Evolutionary conservation across 2,113 vertebrate species (phyloP).

Genomic region (Columbina picui): DNA sequence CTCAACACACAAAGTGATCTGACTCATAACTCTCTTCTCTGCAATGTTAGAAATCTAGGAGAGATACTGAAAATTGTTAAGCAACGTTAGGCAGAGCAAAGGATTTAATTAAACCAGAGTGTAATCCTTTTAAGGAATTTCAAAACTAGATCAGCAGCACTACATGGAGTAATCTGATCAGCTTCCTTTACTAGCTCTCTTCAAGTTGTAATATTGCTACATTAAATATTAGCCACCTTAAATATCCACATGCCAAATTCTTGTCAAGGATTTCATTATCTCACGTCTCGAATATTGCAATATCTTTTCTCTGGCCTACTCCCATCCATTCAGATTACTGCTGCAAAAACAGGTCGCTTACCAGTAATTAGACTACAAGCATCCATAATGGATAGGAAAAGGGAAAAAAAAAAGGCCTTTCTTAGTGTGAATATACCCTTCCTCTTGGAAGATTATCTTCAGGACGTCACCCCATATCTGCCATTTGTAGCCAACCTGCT

Average conservation of each 20-base stretch:
- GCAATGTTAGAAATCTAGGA: constrained; percentile 24
- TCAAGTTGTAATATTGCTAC: neutral
- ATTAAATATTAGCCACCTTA: constrained; percentile 8
- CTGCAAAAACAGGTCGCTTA: neutral
- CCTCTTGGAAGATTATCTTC: neutral
- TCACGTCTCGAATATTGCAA: neutral
- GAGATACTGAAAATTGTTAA: constrained; percentile 42
- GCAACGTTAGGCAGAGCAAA: constrained; percentile 19
- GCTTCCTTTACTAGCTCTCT: constrained; percentile 6
- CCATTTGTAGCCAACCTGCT: neutral
- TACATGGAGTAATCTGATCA: neutral
- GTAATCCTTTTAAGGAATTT: constrained; percentile 42
- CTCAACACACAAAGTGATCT: constrained; percentile 46
- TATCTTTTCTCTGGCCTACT: neutral
- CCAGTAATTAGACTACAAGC: neutral
- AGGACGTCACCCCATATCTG: neutral
- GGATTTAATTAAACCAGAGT: constrained; percentile 22
- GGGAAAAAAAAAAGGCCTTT: neutral
- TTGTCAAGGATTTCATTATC: neutral
- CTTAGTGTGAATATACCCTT: neutral
- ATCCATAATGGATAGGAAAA: neutral
- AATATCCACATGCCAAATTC: constrained; percentile 1
- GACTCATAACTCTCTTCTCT: constrained; percentile 15
- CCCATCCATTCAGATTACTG: neutral
- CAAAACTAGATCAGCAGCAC: constrained; percentile 11